Base-by-base conservation (phyloP, 2,888 invertebrate species). In the Lepidocyrtinus sp. region DNA sequence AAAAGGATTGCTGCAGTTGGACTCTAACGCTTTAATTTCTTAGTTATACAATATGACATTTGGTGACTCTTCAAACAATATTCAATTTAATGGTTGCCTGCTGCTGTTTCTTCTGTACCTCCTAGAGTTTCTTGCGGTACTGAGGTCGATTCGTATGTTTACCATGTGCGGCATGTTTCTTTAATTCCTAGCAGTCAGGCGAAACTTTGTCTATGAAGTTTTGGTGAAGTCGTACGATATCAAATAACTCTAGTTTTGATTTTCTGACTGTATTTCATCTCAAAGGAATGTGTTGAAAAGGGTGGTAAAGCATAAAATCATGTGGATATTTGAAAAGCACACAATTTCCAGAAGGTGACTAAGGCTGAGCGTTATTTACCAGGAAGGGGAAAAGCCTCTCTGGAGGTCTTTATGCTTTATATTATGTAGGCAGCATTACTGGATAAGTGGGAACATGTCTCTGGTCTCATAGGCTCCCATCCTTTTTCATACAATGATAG, bases 31-130 rank as follows among this genome's bases (percentile, higher is more conserved):
- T 65, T 73, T 50, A 50, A 50, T 63, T 50, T 73, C 50, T 27
- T 63, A 65, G 26, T 19, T 64, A 64, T 45, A 73, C 27, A 26
- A 55, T 64, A 63, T 73, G 59, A 59, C 59, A 59, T 72, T 55
- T 50, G n/a, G 27, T n/a, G 69, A 64, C 69, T 79, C 26, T 68
- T 79, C 72, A 79, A 75, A 79, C 73, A 79, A 79, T 61, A 70
- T 62, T 74, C 69, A 79, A 73, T 69, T 76, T 76, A 76, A 70
- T 70, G 63, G 70, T 24, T 76, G 65, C 70, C 76, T 71, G 69
- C 75, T 75, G 76, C 46, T 70, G 22, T 67, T 67, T 45, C 36
- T 55, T n/a, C 59, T 67, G 63, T 63, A 9, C 12, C 36, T 12
- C 36, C 5, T 12, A 36, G 2, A 59, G 59, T 67, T 50, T 50